Evolutionary conservation across 2,888 invertebrate species (phyloP), one percentile per base, ranked within the genome.

Genomic region (Pachymerium ferrugineum): DNA sequence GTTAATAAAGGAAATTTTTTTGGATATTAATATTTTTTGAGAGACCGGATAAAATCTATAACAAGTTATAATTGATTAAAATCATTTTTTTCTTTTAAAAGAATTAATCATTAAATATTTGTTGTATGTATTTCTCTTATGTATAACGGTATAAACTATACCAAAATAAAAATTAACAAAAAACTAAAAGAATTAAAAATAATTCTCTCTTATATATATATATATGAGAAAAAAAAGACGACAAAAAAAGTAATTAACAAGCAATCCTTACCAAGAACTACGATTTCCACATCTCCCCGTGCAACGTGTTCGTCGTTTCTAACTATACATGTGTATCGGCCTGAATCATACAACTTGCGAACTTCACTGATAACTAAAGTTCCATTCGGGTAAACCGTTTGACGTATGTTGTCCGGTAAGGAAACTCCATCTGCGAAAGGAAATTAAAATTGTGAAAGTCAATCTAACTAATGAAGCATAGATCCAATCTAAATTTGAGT

Each of bases 301-400:
- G 73, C 73, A 31, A 67, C 68, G 22, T 68, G 73, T 10, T 73
- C 68, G 31, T 29, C 67, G 68, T 31, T 73, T 73, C 47, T 73
- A 68, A 73, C 68, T 31, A 73, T 38, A 35, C 73, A 73, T 25
- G 73, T 68, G 35, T 73, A 73, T 25, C 31, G 62, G 22, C 73
- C 73, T 12, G 67, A 62, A 73, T 73, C 73, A 68, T 73, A 73
- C 8, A 73, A 8, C 22, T 68, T 73, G 33, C 73, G 73, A 67
- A 73, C 73, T 73, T 73, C 73, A 35, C 35, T 73, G 35, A 86
- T 81, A 14, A 82, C 80, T 10, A 86, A 80, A 0, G 83, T 83
- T 1, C 85, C 85, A 76, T 85, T 84, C n/a, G 78, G 75, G 70
- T 82, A 82, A 12, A 82, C 80, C 33, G 81, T 80, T 75, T 84